Evolutionary conservation across 2,888 invertebrate species (phyloP).

Genomic region (Willowsia nigromaculata): DNA sequence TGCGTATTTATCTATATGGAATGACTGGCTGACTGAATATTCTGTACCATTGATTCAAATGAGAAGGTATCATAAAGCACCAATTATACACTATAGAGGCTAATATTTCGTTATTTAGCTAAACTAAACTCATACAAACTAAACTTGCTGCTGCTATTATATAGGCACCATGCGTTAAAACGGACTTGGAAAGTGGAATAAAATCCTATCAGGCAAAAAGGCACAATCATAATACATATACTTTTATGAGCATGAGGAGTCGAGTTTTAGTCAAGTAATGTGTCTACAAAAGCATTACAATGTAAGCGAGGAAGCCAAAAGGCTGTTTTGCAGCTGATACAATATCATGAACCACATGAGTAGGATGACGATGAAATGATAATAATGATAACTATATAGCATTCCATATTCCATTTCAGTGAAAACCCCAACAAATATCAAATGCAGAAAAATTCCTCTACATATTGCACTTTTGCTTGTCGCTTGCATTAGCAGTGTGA

Average conservation of each 20-base stretch:
- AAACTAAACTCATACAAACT: too few species aligned
- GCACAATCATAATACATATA: constrained; percentile 28
- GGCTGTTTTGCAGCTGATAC: constrained; percentile 17
- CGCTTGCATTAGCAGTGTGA: too few species aligned
- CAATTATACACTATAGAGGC: background rate
- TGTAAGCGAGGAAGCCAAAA: background rate
- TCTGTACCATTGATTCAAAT: background rate
- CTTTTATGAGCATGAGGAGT: background rate
- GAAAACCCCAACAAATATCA: too few species aligned
- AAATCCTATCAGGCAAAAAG: background rate
- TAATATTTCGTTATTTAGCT: background rate
- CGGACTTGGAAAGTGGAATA: background rate
- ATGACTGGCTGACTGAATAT: background rate
- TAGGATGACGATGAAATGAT: background rate
- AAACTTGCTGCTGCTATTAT: background rate
- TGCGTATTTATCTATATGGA: background rate
- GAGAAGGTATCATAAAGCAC: background rate
- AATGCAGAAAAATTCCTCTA: too few species aligned
- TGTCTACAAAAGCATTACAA: too few species aligned
- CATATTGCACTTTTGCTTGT: too few species aligned
- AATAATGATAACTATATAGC: background rate
- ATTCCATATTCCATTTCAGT: background rate
- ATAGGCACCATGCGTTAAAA: background rate
- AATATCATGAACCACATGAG: constrained; percentile 1
- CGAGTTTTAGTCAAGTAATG: too few species aligned